These are phyloP conservation scores for Choristoneura rosaceana DNA, from an alignment of 2,888 invertebrate genomes.

Conservation along the genomic window DNA sequence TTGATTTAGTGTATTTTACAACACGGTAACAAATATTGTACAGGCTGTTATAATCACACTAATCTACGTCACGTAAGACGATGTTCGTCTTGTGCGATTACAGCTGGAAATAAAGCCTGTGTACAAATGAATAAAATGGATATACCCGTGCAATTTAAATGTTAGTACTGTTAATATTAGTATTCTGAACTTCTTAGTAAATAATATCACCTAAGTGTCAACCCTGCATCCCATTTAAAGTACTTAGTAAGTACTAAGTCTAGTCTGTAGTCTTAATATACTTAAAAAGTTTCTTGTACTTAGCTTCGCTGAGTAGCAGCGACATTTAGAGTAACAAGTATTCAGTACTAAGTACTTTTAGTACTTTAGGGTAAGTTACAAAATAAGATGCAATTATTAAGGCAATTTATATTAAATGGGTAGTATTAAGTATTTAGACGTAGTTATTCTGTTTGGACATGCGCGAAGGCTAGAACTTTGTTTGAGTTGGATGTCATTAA, in stretches of 20 bases:
- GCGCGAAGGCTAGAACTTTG: background rate
- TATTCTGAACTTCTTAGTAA: constrained; percentile 1
- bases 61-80: no score
- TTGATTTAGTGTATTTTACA: background rate
- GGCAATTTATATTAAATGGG: constrained; percentile 19
- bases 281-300: constrained; percentile 25
- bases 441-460: background rate
- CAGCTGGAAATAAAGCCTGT: background rate
- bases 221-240: constrained; percentile 20
- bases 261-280: constrained; percentile 21
- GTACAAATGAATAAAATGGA: background rate
- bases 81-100: no score
- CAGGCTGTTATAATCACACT: background rate
- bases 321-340: constrained; percentile 14
- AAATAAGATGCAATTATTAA: constrained; percentile 11
- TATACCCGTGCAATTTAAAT: background rate
- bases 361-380: constrained; percentile 14
- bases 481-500: constrained; percentile 21
- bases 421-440: background rate
- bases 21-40: background rate
- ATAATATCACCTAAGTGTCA: constrained; percentile 29
- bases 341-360: constrained; percentile 36
- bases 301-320: constrained; percentile 27
- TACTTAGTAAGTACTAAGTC: constrained; percentile 9
- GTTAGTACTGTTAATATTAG: background rate